These are phyloP conservation scores for Alca torda DNA, from an alignment of 2,797 vertebrate species.

Conservation along the genomic window DNA sequence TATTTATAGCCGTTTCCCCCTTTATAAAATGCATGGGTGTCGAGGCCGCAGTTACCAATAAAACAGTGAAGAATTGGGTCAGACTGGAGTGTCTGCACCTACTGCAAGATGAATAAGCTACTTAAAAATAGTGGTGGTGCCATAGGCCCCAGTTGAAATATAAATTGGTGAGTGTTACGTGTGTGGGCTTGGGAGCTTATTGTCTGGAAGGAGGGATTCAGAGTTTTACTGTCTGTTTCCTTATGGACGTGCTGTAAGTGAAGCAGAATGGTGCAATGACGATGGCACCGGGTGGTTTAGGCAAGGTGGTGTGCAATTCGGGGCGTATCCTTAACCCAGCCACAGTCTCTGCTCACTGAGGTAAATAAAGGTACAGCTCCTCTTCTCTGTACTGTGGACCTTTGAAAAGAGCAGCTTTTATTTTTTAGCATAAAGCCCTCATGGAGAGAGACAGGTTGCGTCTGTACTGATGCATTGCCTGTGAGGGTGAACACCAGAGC, in stretches of 20 bases:
- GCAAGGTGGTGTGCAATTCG: neutral
- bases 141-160: rapidly evolving
- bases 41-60: neutral
- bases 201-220: neutral
- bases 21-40: neutral
- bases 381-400: neutral
- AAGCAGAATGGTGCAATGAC: neutral
- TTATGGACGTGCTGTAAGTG: neutral
- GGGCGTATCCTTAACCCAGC: neutral
- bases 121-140: neutral
- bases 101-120: neutral
- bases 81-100: neutral
- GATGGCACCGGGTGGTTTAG: neutral
- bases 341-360: neutral
- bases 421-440: neutral
- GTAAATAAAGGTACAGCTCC: neutral
- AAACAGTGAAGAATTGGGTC: neutral
- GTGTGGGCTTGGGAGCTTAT: neutral
- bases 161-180: neutral
- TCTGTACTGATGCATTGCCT: neutral
- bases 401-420: neutral
- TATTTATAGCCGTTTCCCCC: neutral
- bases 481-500: neutral
- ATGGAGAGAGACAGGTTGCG: neutral
- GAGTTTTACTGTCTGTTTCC: neutral